A percentile compares a stretch with the other conserved stretches of the same genome.
Conservation (phyloP, 2,888 invertebrate genomes). For the Polymixis lichenea region DNA sequence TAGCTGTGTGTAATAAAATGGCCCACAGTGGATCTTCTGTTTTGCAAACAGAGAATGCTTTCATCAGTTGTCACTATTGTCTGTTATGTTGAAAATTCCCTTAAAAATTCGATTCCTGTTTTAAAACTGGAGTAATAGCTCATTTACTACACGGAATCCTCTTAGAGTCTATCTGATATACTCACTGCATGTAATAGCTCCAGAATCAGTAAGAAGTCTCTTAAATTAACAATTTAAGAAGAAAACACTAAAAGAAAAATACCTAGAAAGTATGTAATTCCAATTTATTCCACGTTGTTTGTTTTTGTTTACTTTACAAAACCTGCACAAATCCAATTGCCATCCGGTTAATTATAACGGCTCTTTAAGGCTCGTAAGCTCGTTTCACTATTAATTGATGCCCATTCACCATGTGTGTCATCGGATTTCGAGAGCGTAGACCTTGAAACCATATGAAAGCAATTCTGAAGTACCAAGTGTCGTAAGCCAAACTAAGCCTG, state of each 20-base stretch:
- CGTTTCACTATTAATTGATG: not conserved
- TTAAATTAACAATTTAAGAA: too few relatives aligned
- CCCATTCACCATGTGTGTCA: not conserved
- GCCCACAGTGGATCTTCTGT: not conserved
- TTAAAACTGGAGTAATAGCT: not conserved
- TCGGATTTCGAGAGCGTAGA: not conserved
- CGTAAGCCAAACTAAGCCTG: not conserved
- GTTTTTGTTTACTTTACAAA: not conserved
- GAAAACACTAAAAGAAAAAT: not conserved
- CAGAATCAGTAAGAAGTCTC: too few relatives aligned
- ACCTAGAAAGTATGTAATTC: not conserved
- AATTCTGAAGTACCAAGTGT: not conserved
- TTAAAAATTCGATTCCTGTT: not conserved
- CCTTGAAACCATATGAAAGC: not conserved
- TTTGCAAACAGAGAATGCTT: not conserved
- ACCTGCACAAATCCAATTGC: not conserved
- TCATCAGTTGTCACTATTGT: not conserved
- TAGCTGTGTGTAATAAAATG: too few relatives aligned
- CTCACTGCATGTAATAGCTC: not conserved
- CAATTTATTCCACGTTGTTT: not conserved
- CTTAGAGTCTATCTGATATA: not conserved
- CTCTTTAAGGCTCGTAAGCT: not conserved
- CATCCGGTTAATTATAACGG: too few relatives aligned
- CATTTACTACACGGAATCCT: too few relatives aligned
- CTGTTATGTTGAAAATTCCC: too few relatives aligned